These are phyloP conservation scores for Thamnophis elegans DNA, from an alignment of 2,797 vertebrate species.

Conservation along the genomic window DNA sequence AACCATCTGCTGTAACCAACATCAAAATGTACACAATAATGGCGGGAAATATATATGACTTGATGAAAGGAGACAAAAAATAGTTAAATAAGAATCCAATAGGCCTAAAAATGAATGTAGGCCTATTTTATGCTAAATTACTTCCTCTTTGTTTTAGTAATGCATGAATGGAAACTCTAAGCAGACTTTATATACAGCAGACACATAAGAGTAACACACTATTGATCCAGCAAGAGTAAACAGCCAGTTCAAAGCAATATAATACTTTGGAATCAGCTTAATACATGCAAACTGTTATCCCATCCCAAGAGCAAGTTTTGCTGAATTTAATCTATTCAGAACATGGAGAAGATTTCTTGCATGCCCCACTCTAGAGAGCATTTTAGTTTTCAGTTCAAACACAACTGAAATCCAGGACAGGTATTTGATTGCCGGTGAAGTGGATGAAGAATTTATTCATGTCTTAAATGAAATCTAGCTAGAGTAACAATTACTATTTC, in stretches of 20 bases:
- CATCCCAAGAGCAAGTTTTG: background rate
- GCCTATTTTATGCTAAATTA: background rate
- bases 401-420: background rate
- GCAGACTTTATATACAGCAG: background rate
- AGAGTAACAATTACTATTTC: background rate
- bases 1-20: background rate
- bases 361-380: background rate
- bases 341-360: background rate
- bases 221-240: background rate
- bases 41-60: background rate
- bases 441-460: accelerated
- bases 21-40: background rate
- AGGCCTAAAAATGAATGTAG: background rate
- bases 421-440: background rate
- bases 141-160: background rate
- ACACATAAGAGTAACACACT: background rate
- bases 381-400: background rate
- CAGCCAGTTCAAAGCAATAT: background rate
- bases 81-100: background rate
- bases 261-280: background rate
- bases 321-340: background rate
- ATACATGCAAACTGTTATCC: background rate
- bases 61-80: background rate
- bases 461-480: background rate
- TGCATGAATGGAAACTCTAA: background rate